Conservation (phyloP, 2,888 invertebrate species). For the Microchrysa polita region DNA sequence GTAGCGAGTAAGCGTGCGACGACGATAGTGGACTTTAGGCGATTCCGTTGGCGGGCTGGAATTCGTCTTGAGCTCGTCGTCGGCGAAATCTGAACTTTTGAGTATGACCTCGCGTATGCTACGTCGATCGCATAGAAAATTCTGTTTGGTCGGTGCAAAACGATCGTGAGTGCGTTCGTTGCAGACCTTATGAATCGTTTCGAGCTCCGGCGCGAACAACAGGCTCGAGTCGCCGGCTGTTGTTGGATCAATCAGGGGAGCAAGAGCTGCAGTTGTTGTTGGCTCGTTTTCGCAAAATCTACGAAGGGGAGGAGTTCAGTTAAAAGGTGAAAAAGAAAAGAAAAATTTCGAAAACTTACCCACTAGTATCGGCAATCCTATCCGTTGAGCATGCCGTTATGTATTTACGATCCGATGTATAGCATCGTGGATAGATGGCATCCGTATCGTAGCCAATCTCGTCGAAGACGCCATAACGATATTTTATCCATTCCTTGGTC, state of each 20-base stretch:
- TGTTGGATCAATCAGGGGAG: constrained; percentile 57
- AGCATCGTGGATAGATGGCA: constrained; percentile 69
- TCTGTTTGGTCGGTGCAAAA: constrained; percentile 73
- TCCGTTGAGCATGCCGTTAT: constrained; percentile 68
- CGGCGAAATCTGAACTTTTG: constrained; percentile 66
- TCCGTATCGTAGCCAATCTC: constrained; percentile 71
- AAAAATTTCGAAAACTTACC: constrained; percentile 61
- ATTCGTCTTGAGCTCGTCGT: not conserved
- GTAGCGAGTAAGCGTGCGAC: constrained; percentile 67
- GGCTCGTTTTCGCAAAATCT: constrained; percentile 43
- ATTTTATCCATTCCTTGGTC: constrained; percentile 73
- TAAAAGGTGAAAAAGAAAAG: too few species aligned
- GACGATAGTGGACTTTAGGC: constrained; percentile 63
- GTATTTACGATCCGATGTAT: constrained; percentile 59
- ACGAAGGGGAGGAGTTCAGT: constrained; percentile 19
- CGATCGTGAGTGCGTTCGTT: constrained; percentile 70
- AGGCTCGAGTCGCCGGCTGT: constrained; percentile 66
- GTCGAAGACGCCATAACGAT: constrained; percentile 75
- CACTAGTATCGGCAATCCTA: constrained; percentile 65
- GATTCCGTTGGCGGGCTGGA: not conserved
- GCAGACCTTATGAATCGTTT: constrained; percentile 70
- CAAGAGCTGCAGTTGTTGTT: constrained; percentile 43
- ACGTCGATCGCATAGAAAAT: constrained; percentile 69
- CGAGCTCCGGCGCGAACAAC: constrained; percentile 67
- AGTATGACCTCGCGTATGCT: constrained; percentile 70